Base-by-base conservation (phyloP, 1,140 invertebrate genomes). In the Camponotus vicinus region DNA sequence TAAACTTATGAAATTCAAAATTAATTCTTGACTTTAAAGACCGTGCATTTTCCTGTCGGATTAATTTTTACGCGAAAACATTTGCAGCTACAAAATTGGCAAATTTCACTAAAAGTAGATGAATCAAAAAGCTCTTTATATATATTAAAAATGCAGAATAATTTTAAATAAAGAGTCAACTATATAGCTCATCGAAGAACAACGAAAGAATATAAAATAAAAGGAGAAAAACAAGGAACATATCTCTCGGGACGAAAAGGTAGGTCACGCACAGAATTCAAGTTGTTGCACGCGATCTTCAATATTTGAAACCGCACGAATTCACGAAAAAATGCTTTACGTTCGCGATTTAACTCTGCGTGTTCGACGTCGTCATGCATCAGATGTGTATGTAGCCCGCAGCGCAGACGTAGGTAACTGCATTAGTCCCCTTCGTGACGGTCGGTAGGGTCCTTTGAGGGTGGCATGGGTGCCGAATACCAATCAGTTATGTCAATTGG, bases 401-500 rank as follows among this genome's bases (percentile, higher is more conserved):
- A 34, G 59, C 64, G 55, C 84, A 90, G 91, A 86, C 90, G 76
- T 76, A 84, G 87, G 76, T 93, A 94, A 94, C 92, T 90, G 80
- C 89, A 91, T 94, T 93, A 93, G 86, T 63, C 67, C 76, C 82
- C 73, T 85, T 88, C 84, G 71, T 87, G 45, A 77, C 55, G 71
- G 59, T 49, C 57, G 69, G 67, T 34, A 61, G 66, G 86, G 90
- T 91, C 91, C 92, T 93, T 93, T 93, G 92, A 93, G 90, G 86
- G 86, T 88, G 86, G 91, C 75, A 80, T 86, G 91, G 85, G 86
- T 77, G 86, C 87, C 91, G 93, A 93, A 94, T 94, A 92, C 93
- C 92, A 93, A 94, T 94, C 93, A 94, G 93, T 94, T 92, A 94
- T 94, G 93, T 94, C 93, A 94, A 94, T 94, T 94, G 93, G 91